A percentile compares a stretch with the other conserved stretches of the same genome.
These are phyloP conservation scores for Nipponia nippon DNA, from an alignment of 2,113 vertebrate species.

Conservation along the genomic window DNA sequence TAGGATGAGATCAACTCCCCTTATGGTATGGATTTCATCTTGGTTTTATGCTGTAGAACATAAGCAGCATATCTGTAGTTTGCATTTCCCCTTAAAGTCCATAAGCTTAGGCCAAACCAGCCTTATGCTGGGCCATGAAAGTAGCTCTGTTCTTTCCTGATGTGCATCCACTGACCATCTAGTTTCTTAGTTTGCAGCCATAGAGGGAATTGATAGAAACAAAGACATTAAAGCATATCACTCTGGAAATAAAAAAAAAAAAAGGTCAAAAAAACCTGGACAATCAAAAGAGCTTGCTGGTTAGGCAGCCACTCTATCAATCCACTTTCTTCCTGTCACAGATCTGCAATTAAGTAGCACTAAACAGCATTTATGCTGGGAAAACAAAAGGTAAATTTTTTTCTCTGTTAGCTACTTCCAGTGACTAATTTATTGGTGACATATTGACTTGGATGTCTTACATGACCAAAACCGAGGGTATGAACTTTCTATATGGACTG, in stretches of 20 bases:
- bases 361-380: neutral
- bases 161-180: neutral
- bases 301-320: neutral
- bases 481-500: neutral
- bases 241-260: neutral
- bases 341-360: neutral
- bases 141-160: neutral
- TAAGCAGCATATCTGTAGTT: neutral
- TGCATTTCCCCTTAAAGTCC: neutral
- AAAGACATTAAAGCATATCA: neutral
- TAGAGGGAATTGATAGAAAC: neutral
- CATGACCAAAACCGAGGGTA: neutral
- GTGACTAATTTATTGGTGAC: neutral
- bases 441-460: neutral
- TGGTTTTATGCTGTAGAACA: neutral
- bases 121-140: neutral
- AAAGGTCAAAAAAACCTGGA: neutral
- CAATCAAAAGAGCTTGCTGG: neutral
- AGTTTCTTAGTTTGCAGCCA: neutral
- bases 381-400: neutral
- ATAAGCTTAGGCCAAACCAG: neutral
- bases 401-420: neutral
- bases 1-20: neutral
- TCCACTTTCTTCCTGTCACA: neutral
- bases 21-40: neutral